These are phyloP conservation scores for Quadroppia sp. DNA, from an alignment of 2,888 invertebrate species.

Conservation along the genomic window DNA sequence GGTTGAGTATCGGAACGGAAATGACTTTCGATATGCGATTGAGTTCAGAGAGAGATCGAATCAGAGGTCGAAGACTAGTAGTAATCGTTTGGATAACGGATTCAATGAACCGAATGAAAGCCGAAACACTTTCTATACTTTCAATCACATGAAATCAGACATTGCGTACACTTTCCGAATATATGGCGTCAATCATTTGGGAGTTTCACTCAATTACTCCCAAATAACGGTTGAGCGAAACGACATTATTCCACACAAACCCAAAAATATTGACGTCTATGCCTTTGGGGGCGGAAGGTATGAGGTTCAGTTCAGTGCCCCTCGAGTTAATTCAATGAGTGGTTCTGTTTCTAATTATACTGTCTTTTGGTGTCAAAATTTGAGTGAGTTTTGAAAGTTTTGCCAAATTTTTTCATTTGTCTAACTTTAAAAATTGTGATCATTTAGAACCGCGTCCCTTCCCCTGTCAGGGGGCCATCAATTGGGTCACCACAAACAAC, in stretches of 20 bases:
- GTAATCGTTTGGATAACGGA: neutral
- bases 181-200: constrained; percentile 43
- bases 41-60: neutral
- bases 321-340: constrained; percentile 5
- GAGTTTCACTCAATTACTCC: constrained; percentile 40
- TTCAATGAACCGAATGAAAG: neutral
- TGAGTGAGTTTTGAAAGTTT: no score
- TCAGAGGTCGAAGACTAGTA: neutral
- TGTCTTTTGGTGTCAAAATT: constrained; percentile 44
- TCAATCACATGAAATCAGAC: constrained; percentile 40
- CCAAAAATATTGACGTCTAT: constrained; percentile 43
- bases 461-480: constrained; percentile 43
- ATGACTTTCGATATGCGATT: constrained; percentile 18
- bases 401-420: no score
- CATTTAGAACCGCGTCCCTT: constrained; percentile 43
- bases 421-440: no score
- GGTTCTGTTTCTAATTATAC: constrained; percentile 35
- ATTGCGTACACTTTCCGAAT: constrained; percentile 41
- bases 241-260: constrained; percentile 40
- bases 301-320: constrained; percentile 42
- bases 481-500: constrained; percentile 39
- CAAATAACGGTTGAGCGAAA: constrained; percentile 36
- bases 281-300: constrained; percentile 43
- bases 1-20: neutral
- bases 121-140: constrained; percentile 1